Percentiles rank a stretch among this genome's conserved stretches.
Evolutionary conservation across 1,140 invertebrate species (phyloP).

Genomic region (Brachionus angularis): DNA sequence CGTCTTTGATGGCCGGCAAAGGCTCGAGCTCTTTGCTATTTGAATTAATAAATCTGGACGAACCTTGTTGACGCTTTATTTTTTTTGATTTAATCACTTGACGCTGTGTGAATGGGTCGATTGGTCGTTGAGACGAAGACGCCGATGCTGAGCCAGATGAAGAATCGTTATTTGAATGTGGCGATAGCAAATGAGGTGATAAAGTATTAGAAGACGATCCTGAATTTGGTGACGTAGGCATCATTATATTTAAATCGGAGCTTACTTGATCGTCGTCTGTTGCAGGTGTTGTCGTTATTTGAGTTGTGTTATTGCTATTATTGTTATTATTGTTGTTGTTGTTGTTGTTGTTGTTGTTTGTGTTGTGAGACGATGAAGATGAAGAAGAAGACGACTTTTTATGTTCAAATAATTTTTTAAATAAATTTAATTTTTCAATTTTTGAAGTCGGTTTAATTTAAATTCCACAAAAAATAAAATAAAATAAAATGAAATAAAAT

Average conservation of each 20-base stretch:
- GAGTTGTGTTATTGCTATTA: no score
- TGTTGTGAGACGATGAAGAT: no score
- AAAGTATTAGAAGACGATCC: slow-evolving; percentile 13
- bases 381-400: slow-evolving; percentile 15
- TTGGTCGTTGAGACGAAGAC: slow-evolving; percentile 18
- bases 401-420: slow-evolving; percentile 41
- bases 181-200: slow-evolving; percentile 14
- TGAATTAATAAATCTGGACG: slow-evolving; percentile 16
- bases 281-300: not conserved
- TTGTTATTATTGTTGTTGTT: no score
- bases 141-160: no score
- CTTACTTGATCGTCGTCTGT: not conserved
- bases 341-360: no score
- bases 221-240: slow-evolving; percentile 31
- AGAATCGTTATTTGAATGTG: no score
- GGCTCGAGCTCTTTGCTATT: slow-evolving; percentile 27
- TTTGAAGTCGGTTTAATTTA: slow-evolving; percentile 26
- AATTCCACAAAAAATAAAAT: no score
- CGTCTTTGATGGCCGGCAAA: slow-evolving; percentile 33
- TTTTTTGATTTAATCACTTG: slow-evolving; percentile 36
- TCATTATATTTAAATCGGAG: slow-evolving; percentile 18
- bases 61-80: slow-evolving; percentile 33
- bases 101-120: slow-evolving; percentile 32
- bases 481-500: no score
- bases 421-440: slow-evolving; percentile 43